phyloP scores from a whole-genome alignment of 2,888 invertebrate species.

The Mylabris sibirica region DNA sequence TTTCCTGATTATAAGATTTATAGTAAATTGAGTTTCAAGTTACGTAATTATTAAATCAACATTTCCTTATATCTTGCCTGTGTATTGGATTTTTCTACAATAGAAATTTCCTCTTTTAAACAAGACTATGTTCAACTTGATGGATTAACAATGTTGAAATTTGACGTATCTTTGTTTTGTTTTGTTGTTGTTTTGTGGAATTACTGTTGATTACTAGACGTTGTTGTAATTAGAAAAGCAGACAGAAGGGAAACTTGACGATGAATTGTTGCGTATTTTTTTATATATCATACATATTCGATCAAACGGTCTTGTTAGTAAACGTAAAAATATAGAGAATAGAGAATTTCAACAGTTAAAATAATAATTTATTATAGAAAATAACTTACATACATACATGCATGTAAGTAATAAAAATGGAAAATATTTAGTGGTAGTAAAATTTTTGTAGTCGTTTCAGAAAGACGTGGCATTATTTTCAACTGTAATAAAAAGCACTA shows the following conservation, averaged over 20 bases:
- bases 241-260: background rate
- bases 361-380: conserved; percentile 11
- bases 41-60: conserved; percentile 26
- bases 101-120: background rate
- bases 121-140: conserved; percentile 7
- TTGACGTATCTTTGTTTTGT: conserved; percentile 2
- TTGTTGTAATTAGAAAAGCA: conserved; percentile 6
- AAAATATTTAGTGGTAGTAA: conserved; percentile 26
- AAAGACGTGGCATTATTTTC: conserved; percentile 24
- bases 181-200: conserved; percentile 5
- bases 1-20: conserved; percentile 32
- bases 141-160: conserved; percentile 19
- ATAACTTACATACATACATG: conserved; percentile 16
- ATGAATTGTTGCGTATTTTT: conserved; percentile 3
- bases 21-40: conserved; percentile 31
- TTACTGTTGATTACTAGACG: conserved; percentile 4
- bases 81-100: background rate
- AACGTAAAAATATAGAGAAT: conserved; percentile 16
- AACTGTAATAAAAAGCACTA: background rate
- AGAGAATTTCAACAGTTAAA: conserved; percentile 28
- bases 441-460: conserved; percentile 28
- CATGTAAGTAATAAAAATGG: conserved; percentile 17
- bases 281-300: conserved; percentile 11
- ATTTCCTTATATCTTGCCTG: background rate
- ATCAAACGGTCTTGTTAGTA: background rate